Base-by-base conservation (phyloP, 2,888 invertebrate species). In the Antheraea yamamai region DNA sequence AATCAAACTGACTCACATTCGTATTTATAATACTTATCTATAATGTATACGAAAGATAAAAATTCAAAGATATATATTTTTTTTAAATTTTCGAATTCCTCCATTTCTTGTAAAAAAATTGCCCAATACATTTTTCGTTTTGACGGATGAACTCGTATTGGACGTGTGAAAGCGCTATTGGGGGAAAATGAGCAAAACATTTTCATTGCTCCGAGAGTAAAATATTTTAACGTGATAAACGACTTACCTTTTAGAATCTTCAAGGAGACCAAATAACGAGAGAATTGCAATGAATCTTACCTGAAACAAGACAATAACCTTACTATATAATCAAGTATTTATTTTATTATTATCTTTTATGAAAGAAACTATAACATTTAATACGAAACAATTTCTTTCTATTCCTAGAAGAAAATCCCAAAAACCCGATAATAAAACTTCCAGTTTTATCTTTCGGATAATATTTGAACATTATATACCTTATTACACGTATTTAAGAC, bases 161-260 rank as follows among this genome's bases (percentile, higher is more conserved):
- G 77, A 77, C 72, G 77, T 66, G 79, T 80, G 76, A 35, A 23
- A 73, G 55, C 35, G 6, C 75, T 77, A 78, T 84, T 83, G 81
- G 81, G 81, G 81, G 83, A 83, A 81, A 82, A 80, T 77, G 77
- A 80, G 77, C 79, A 81, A 30, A 70, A 82, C 83, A 81, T 84
- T 83, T 87, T 83, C 80, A 84, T 84, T 82, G 80, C 82, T 82
- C 81, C 79, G 80, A 80, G 81, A 84, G 79, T 81, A 47, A 8
- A 47, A 47, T 12, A 78, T 85, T 86, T 82, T 80, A 80, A 79
- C 78, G 82, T 86, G 85, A 87, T 87, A 86, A 86, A 87, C 79
- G 83, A 82, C 86, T 85, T 81, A 86, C 87, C 87, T 83, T 39
- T 68, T 35, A 39, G n/a, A 39, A 39, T 39, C 39, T 70, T 70